Conservation (phyloP, 2,113 vertebrate genomes). For the Xiphophorus maculatus region DNA sequence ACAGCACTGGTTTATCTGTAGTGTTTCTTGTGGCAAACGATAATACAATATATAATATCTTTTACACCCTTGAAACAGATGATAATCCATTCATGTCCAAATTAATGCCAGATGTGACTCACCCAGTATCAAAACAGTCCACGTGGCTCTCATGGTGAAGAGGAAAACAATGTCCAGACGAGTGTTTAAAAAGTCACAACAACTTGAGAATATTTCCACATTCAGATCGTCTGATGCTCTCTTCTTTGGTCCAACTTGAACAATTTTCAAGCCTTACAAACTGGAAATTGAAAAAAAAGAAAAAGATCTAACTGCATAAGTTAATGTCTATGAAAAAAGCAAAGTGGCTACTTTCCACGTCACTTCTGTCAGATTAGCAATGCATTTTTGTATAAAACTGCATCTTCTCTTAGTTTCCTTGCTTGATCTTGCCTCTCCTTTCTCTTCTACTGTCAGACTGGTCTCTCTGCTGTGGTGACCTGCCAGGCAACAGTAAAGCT, state of each 20-base stretch:
- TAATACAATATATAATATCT: not conserved
- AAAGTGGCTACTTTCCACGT: not conserved
- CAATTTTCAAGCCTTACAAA: not conserved
- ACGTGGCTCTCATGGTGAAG: slow-evolving; percentile 58
- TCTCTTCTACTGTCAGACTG: too few relatives aligned
- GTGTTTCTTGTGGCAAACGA: not conserved
- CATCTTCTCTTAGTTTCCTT: not conserved
- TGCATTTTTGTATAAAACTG: not conserved
- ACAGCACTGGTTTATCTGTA: not conserved
- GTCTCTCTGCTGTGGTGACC: too few relatives aligned
- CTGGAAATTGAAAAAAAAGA: not conserved
- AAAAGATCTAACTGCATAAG: not conserved
- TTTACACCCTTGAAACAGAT: not conserved
- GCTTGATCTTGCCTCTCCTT: too few relatives aligned
- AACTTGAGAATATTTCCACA: not conserved
- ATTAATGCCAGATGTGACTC: slow-evolving; percentile 37
- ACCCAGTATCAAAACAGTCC: slow-evolving; percentile 67
- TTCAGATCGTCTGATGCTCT: not conserved
- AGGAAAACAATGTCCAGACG: slow-evolving; percentile 12
- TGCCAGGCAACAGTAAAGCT: too few relatives aligned
- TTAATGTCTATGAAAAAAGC: not conserved
- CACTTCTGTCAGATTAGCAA: not conserved
- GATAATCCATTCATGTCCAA: not conserved
- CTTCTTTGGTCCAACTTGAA: not conserved
- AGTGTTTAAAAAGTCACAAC: slow-evolving; percentile 5